Evolutionary conservation across 2,113 vertebrate genomes (phyloP).

Genomic region (Sarotherodon lohbergeri): DNA sequence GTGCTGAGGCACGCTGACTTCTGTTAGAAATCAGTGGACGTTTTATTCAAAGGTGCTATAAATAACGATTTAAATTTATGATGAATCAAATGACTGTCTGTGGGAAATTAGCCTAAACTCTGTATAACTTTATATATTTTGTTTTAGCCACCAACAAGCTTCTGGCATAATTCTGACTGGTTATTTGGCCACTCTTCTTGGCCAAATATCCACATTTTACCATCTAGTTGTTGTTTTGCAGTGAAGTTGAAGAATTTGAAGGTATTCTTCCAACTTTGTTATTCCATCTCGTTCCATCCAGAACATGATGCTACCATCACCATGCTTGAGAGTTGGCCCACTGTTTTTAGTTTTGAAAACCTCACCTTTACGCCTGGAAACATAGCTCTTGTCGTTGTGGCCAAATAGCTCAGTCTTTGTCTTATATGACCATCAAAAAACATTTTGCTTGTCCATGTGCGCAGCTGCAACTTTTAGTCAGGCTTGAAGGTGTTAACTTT

Average conservation of each 20-base stretch:
- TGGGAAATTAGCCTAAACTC: not conserved
- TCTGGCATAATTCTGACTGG: not conserved
- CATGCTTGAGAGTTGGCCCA: not conserved
- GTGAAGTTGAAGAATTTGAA: not conserved
- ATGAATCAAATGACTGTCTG: not conserved
- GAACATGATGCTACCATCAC: not conserved
- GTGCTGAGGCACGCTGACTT: not conserved
- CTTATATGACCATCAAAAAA: not conserved
- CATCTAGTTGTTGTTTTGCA: not conserved
- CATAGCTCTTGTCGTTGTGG: not conserved
- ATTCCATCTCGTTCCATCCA: not conserved
- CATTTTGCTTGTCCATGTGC: not conserved
- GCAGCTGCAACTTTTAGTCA: not conserved
- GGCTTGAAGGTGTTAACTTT: not conserved
- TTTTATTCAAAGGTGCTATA: not conserved
- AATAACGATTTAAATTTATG: not conserved
- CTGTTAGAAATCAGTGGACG: not conserved
- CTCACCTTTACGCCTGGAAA: not conserved
- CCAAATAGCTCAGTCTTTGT: not conserved
- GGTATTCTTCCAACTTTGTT: not conserved
- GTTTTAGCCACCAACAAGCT: not conserved
- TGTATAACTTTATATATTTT: not conserved
- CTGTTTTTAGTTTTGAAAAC: not conserved
- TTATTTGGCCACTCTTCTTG: not conserved
- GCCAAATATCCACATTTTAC: not conserved